phyloP scores from a whole-genome alignment of 2,797 vertebrate species.

The Prunella strophiata region DNA sequence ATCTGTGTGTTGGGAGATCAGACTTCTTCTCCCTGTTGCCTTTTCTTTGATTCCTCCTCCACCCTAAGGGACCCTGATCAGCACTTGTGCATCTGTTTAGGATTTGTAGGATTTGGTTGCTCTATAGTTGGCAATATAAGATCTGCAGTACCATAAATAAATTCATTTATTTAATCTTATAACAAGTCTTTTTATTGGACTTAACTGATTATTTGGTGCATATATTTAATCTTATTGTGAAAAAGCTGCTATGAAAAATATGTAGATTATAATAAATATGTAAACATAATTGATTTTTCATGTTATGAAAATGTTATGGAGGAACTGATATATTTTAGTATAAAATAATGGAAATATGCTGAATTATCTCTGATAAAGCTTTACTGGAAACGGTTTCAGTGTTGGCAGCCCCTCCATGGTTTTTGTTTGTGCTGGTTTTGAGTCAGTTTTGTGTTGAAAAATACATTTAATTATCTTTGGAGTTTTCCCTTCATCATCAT shows the following conservation, averaged over 20 bases:
- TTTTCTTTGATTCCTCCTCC: slow-evolving; percentile 66
- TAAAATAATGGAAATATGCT: slow-evolving; percentile 47
- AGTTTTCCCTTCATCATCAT: not conserved
- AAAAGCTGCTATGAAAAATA: slow-evolving; percentile 58
- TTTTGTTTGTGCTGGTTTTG: slow-evolving; percentile 48
- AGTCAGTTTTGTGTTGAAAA: slow-evolving; percentile 15
- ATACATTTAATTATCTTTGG: slow-evolving; percentile 7
- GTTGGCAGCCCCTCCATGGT: slow-evolving; percentile 25
- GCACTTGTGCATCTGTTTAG: slow-evolving; percentile 65
- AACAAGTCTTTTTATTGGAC: slow-evolving; percentile 68
- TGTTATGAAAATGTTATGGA: not conserved
- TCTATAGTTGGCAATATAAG: slow-evolving; percentile 68
- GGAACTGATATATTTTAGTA: slow-evolving; percentile 48
- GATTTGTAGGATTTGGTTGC: slow-evolving; percentile 69
- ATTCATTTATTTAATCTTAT: slow-evolving; percentile 79
- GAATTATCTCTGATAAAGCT: slow-evolving; percentile 66
- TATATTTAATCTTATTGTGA: slow-evolving; percentile 61
- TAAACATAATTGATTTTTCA: slow-evolving; percentile 36
- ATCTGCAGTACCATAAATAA: slow-evolving; percentile 75
- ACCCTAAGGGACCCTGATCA: slow-evolving; percentile 54
- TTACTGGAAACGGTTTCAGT: slow-evolving; percentile 51
- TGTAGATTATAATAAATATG: slow-evolving; percentile 49
- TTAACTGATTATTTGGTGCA: slow-evolving; percentile 62
- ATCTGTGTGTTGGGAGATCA: slow-evolving; percentile 49
- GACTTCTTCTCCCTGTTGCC: slow-evolving; percentile 11